Evolutionary conservation across 2,888 invertebrate species (phyloP).

Genomic region (Zaprionus lineosus): DNA sequence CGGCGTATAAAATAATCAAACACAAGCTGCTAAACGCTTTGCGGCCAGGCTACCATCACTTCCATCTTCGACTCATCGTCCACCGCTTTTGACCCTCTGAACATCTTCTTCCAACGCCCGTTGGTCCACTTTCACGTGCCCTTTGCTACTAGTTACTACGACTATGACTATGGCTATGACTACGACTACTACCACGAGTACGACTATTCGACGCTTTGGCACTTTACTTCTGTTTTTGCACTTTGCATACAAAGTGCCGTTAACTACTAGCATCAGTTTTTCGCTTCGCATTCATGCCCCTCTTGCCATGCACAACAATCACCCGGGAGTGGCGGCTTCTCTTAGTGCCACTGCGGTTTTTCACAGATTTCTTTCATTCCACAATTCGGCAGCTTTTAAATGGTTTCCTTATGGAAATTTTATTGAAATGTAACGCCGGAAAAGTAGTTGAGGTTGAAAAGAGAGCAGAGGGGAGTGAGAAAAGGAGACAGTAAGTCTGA

Average conservation of each 20-base stretch:
- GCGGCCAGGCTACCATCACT: conserved; percentile 29
- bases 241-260: conserved; percentile 81
- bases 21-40: conserved; percentile 54
- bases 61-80: neutral
- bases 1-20: conserved; percentile 66
- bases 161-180: conserved; percentile 40
- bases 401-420: conserved; percentile 79
- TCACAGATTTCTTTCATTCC: conserved; percentile 55
- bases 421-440: conserved; percentile 62
- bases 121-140: conserved; percentile 11
- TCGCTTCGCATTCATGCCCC: too few relatives aligned
- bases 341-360: conserved; percentile 55
- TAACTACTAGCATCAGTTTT: conserved; percentile 75
- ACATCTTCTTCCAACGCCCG: neutral
- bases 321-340: too few relatives aligned
- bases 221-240: conserved; percentile 71
- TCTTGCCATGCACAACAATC: too few relatives aligned
- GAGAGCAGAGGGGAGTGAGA: neutral
- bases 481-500: neutral
- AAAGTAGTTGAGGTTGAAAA: conserved; percentile 13
- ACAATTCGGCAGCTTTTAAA: conserved; percentile 62
- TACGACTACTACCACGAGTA: too few relatives aligned
- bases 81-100: neutral
- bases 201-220: conserved; percentile 46
- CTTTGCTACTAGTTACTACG: neutral